Conservation (phyloP, 2,797 vertebrate species). For the Scolopax bukidnonensis region DNA sequence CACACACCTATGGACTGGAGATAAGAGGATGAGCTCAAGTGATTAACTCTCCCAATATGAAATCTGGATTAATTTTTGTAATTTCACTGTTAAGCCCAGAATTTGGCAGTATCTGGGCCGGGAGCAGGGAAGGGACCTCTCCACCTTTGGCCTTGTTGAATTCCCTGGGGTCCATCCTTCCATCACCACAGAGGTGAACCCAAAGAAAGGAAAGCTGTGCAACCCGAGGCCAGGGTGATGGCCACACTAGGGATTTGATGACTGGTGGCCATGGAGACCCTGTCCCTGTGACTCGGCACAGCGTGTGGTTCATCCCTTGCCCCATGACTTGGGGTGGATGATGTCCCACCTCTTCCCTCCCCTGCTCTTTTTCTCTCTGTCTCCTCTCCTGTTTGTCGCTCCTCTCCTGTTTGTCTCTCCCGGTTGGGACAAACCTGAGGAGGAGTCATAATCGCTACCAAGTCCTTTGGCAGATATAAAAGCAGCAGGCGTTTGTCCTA, state of each 20-base stretch:
- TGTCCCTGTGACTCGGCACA: not conserved
- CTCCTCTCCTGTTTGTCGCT: no score
- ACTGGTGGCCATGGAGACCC: not conserved
- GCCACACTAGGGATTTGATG: fast-evolving
- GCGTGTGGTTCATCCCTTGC: fast-evolving
- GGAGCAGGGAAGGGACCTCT: not conserved
- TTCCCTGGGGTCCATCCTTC: not conserved
- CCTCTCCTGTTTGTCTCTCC: no score
- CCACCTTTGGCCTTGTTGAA: fast-evolving
- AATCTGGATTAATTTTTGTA: not conserved
- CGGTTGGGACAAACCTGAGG: not conserved
- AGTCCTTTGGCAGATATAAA: not conserved
- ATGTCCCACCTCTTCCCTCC: not conserved
- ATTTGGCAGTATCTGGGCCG: fast-evolving
- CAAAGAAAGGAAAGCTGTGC: fast-evolving
- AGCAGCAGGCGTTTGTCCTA: not conserved
- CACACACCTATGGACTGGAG: not conserved
- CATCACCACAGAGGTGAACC: fast-evolving
- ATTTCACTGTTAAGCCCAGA: not conserved
- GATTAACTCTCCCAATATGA: not conserved
- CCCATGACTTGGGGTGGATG: fast-evolving
- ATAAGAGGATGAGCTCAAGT: not conserved
- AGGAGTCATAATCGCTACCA: not conserved
- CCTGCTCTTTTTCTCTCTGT: not conserved
- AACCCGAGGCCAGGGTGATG: not conserved